Evolutionary conservation across 1,140 invertebrate species (phyloP).

Genomic region (Drosophila neocordata): DNA sequence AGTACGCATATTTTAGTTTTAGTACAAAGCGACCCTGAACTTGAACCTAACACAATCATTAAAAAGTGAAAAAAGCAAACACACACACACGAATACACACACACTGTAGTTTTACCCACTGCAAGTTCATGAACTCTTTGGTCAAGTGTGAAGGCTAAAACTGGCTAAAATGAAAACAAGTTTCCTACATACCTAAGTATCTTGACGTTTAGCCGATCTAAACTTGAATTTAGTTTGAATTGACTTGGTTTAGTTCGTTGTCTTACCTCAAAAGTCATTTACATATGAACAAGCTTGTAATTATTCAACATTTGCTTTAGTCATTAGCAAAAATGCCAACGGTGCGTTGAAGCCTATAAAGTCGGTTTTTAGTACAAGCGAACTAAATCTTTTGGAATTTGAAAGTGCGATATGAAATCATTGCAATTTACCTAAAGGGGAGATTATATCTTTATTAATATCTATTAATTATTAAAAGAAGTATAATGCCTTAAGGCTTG

Average conservation of each 20-base stretch:
- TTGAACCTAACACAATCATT: slow-evolving; percentile 54
- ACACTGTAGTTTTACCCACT: slow-evolving; percentile 19
- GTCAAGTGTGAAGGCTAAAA: slow-evolving; percentile 75
- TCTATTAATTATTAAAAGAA: no score
- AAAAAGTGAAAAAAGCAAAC: slow-evolving; percentile 58
- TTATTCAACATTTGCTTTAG: slow-evolving; percentile 8
- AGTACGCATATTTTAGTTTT: slow-evolving; percentile 28
- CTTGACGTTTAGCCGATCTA: background rate
- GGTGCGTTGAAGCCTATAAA: background rate
- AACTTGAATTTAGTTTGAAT: slow-evolving; percentile 8
- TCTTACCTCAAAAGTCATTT: slow-evolving; percentile 20
- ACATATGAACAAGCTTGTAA: slow-evolving; percentile 26
- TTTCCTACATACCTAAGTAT: background rate
- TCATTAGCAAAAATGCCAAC: slow-evolving; percentile 17
- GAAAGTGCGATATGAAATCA: background rate
- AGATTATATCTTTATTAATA: no score
- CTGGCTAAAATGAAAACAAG: slow-evolving; percentile 7
- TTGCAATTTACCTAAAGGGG: background rate
- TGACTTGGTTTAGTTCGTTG: slow-evolving; percentile 8
- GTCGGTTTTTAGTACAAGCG: background rate
- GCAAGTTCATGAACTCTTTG: slow-evolving; percentile 68
- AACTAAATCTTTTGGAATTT: background rate
- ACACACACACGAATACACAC: background rate
- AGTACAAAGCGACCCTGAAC: slow-evolving; percentile 58
- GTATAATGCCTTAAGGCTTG: no score